Percentiles rank a stretch among this genome's conserved stretches.
Evolutionary conservation across 2,113 vertebrate genomes (phyloP).

Genomic region (Physeter macrocephalus): DNA sequence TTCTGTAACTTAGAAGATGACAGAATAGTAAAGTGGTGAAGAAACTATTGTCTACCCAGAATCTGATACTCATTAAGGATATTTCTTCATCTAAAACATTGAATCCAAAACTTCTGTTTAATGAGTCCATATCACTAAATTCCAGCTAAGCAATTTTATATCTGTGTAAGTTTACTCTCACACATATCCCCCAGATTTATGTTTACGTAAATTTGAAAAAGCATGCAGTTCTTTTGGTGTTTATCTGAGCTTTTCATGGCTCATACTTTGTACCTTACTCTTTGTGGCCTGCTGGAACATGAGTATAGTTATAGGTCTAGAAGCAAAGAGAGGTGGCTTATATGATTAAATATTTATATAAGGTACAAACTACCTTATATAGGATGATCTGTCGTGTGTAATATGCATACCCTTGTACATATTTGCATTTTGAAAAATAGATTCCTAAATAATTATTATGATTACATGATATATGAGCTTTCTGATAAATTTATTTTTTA

Average conservation of each 20-base stretch:
- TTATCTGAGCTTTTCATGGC: neutral
- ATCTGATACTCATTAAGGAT: neutral
- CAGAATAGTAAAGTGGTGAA: neutral
- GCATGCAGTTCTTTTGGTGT: neutral
- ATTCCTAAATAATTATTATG: neutral
- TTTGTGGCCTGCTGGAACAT: neutral
- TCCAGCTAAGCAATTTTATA: neutral
- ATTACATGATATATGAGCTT: neutral
- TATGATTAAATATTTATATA: neutral
- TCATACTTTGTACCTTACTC: neutral
- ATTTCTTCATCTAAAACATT: neutral
- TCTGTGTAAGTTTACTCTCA: neutral
- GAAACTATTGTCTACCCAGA: neutral
- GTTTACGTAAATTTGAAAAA: neutral
- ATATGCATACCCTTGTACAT: neutral
- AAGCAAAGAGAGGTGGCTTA: neutral
- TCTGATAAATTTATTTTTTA: neutral
- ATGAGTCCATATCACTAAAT: neutral
- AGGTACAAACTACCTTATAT: neutral
- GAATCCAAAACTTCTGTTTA: neutral
- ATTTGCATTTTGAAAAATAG: neutral
- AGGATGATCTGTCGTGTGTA: no score
- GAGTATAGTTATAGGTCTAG: neutral
- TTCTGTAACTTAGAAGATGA: neutral
- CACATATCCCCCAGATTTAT: neutral